Base-by-base conservation (phyloP, 2,797 vertebrate species). In the Morus bassanus region DNA sequence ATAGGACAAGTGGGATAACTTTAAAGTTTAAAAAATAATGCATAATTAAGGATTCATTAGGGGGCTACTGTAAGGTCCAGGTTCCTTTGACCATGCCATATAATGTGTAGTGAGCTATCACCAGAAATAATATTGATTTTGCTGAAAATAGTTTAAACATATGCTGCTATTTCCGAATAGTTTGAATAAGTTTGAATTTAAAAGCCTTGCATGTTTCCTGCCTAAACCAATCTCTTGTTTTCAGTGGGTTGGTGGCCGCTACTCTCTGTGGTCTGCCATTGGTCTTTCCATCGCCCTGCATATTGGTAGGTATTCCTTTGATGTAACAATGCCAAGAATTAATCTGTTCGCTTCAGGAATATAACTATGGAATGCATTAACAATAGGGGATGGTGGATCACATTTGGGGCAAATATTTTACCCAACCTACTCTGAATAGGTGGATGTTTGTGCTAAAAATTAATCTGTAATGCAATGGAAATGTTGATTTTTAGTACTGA, bases 161-260 rank as follows among this genome's bases (percentile, higher is more conserved):
- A 9, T 67, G 12, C 51, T 88, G n/a, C 22, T 93, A 2, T 78
- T 95, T 63, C 35, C 13, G 67, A 19, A 10, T 39, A 41, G 45
- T 28, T 88, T 46, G 31, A 37, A 9, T 48, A 27, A 46, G 18
- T 31, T 80, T 46, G 17, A 37, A 10, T 63, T 39, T 28, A 5
- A 56, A 83, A 59, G 10, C 56, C 24, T 63, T 83, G 12, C 10
- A 11, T 21, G 70, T 73, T 3, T 37, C 7, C 13, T 53, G 6
- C 53, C n/a, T 86, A 69, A 88, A 37, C 7, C 7, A 9, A 1
- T 78, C 8, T 91, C 24, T 86, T 93, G 80, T 79, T 98, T 97
- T 63, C 91, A 99, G 99, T 99, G 99, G 99, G 99, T 99, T 69
- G 99, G 99, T 83, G 99, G 99, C 35, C 99, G 99, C 85, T 99